Evolutionary conservation across 2,888 invertebrate species (phyloP).

Genomic region (Platynereis dumerilii): DNA sequence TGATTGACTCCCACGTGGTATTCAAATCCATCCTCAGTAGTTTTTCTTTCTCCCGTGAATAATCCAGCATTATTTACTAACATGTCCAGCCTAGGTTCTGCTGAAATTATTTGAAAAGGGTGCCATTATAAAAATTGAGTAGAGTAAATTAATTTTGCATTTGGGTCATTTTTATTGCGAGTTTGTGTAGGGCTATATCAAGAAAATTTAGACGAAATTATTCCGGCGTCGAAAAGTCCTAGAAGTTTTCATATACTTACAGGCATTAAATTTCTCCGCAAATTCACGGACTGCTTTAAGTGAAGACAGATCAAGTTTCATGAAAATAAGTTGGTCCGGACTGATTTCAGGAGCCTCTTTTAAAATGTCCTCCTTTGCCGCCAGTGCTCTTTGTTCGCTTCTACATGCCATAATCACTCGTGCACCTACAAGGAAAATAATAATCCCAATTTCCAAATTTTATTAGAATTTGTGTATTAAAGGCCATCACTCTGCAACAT

Average conservation of each 20-base stretch:
- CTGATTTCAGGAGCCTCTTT: background rate
- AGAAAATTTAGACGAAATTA: too few relatives aligned
- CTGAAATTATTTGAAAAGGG: constrained; percentile 3
- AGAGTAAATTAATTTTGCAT: too few relatives aligned
- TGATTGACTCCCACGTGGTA: constrained; percentile 18
- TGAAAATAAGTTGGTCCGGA: too few relatives aligned
- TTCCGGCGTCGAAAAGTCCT: too few relatives aligned
- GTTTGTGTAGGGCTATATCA: too few relatives aligned
- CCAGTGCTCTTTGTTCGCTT: constrained; percentile 7
- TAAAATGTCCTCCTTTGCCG: constrained; percentile 6
- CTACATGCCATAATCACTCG: constrained; percentile 22
- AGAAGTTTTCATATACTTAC: constrained; percentile 13
- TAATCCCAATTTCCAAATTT: too few relatives aligned
- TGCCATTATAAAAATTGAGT: too few relatives aligned
- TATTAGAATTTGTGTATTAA: too few relatives aligned
- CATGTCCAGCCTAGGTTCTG: constrained; percentile 11
- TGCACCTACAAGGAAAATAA: constrained; percentile 63
- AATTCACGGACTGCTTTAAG: constrained; percentile 15
- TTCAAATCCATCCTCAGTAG: constrained; percentile 23
- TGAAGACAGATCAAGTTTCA: constrained; percentile 19
- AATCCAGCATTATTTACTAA: constrained; percentile 23
- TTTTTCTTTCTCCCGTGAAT: background rate
- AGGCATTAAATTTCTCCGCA: constrained; percentile 14
- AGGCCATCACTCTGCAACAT: too few relatives aligned
- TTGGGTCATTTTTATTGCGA: too few relatives aligned